Evolutionary conservation across 2,113 vertebrate genomes (phyloP), one percentile per base, ranked within the genome.

Genomic region (Vulpes lagopus): DNA sequence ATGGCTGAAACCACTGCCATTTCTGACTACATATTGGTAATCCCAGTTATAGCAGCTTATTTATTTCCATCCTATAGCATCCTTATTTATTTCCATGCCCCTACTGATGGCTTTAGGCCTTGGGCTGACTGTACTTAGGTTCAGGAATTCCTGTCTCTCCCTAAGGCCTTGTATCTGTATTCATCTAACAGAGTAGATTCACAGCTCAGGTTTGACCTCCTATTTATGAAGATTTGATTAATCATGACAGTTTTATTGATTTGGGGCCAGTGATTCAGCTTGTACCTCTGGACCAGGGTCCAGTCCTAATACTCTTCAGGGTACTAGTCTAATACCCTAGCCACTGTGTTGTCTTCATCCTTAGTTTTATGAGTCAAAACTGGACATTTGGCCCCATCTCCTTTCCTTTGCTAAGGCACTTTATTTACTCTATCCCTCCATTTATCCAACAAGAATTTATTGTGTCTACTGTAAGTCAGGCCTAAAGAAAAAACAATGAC

Each of bases 151-250:
- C 38, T 59, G 4, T 62, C 64, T n/a, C 53, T 81, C 43, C 65
- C 16, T 14, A 17, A 30, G 20, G 20, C n/a, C n/a, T 73, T 71
- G 0, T 30, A 14, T 86, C 32, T 60, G 2, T 35, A 91, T 22
- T 32, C 38, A 51, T 73, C 22, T 89, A 85, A 59, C 19, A 71
- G 27, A 84, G n/a, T 22, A 9, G 20, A 67, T 74, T 89, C 30
- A 15, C 4, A 8, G 23, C 25, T 53, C 19, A 25, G 7, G 12
- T 53, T 11, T 64, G 43, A 71, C 11, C 19, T 69, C 11, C 27
- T 59, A 8, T 55, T 88, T 89, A 86, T 86, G 43, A 92, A 43
- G 23, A 43, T 64, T 74, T 60, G 25, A 57, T 73, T 79, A 83
- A 35, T 79, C 11, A 1, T 74, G 17, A 91, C 9, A 35, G 3